phyloP scores from a whole-genome alignment of 1,140 invertebrate species.

The Panagrolaimus sp. region DNA sequence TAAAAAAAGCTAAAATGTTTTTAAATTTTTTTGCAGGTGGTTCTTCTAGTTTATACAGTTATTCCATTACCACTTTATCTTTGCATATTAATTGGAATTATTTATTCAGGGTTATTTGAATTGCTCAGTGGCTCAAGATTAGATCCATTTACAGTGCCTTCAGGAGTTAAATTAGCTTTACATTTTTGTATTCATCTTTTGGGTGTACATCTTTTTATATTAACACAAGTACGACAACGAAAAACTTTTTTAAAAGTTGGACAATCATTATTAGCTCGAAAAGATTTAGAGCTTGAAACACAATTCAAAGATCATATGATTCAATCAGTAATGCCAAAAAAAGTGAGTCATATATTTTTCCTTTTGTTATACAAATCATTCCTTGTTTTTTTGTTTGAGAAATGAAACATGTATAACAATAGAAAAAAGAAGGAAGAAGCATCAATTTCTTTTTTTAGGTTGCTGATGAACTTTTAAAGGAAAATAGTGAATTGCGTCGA shows the following conservation, averaged over 20 bases:
- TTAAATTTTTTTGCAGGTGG: conserved; percentile 70
- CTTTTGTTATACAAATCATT: not conserved
- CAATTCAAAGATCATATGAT: conserved; percentile 93
- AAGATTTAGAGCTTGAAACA: conserved; percentile 83
- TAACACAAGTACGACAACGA: conserved; percentile 77
- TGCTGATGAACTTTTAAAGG: conserved; percentile 62
- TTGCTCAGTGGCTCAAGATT: conserved; percentile 51
- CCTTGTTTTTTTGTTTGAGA: too few relatives aligned
- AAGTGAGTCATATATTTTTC: conserved; percentile 33
- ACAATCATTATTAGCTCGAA: conserved; percentile 76
- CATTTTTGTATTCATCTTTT: conserved; percentile 84
- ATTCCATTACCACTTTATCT: conserved; percentile 82
- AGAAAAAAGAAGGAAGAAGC: not conserved
- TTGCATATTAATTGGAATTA: conserved; percentile 69
- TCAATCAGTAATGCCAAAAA: conserved; percentile 82
- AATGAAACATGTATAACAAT: too few relatives aligned
- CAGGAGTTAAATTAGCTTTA: conserved; percentile 70
- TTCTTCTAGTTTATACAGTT: conserved; percentile 83
- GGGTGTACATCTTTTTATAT: conserved; percentile 82
- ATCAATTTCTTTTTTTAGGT: conserved; percentile 62
- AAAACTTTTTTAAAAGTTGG: conserved; percentile 95
- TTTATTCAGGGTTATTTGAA: conserved; percentile 79
- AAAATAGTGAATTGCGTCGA: conserved; percentile 50
- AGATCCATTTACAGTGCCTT: conserved; percentile 58
- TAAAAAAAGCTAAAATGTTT: not conserved